Evolutionary conservation across 1,140 invertebrate genomes (phyloP).

Genomic region (Drosophila asahinai): DNA sequence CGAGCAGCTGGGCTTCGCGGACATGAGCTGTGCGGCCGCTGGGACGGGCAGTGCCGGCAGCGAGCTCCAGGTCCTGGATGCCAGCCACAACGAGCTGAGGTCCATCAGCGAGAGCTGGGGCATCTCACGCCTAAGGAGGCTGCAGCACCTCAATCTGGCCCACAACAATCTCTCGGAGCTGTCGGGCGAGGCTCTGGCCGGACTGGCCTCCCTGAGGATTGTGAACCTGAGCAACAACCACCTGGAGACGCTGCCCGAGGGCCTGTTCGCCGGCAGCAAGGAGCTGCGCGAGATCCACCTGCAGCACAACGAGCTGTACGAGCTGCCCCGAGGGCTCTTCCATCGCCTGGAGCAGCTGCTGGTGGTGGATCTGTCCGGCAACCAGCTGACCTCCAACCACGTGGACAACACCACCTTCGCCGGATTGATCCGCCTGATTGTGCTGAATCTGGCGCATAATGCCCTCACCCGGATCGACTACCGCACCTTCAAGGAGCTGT

Average conservation of each 20-base stretch:
- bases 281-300: conserved; percentile 93
- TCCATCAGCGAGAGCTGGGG: conserved; percentile 90
- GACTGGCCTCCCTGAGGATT: conserved; percentile 90
- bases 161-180: conserved; percentile 94
- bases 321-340: conserved; percentile 92
- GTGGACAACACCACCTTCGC: conserved; percentile 93
- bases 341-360: conserved; percentile 93
- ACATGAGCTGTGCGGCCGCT: conserved; percentile 86
- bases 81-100: conserved; percentile 92
- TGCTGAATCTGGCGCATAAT: conserved; percentile 94
- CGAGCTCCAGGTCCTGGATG: conserved; percentile 90
- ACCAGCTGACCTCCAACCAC: conserved; percentile 93
- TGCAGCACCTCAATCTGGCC: conserved; percentile 92
- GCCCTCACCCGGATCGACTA: conserved; percentile 92
- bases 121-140: conserved; percentile 89
- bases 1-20: conserved; percentile 90
- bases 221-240: conserved; percentile 94
- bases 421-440: conserved; percentile 92
- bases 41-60: conserved; percentile 85
- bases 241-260: conserved; percentile 91
- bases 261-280: conserved; percentile 90
- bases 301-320: conserved; percentile 92
- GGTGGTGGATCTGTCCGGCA: conserved; percentile 94
- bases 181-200: conserved; percentile 90
- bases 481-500: conserved; percentile 94